Conservation (phyloP, 2,888 invertebrate genomes). For the Drosophila nr. perissopoda region DNA sequence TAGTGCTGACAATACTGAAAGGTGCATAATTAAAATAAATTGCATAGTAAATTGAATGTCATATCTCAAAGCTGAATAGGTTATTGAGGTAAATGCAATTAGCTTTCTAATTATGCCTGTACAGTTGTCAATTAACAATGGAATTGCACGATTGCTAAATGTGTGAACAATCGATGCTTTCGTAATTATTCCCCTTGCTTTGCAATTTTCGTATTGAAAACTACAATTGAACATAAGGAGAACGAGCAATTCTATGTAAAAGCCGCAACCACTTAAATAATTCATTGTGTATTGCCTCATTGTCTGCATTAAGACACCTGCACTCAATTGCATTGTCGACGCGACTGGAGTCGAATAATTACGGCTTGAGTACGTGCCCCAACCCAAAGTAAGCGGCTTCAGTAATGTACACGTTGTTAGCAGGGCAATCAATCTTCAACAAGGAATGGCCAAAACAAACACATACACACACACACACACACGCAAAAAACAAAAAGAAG, state of each 20-base stretch:
- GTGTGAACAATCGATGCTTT: constrained; percentile 14
- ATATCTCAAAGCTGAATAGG: background rate
- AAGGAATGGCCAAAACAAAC: constrained; percentile 44
- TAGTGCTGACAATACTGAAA: background rate
- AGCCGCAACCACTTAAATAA: constrained; percentile 33
- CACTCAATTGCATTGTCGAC: constrained; percentile 5
- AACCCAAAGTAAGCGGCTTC: constrained; percentile 15
- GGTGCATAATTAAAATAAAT: background rate
- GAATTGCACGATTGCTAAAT: background rate
- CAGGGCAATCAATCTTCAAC: constrained; percentile 62
- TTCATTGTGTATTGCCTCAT: constrained; percentile 29
- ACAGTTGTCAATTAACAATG: constrained; percentile 12
- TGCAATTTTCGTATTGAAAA: constrained; percentile 7
- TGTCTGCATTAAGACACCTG: constrained; percentile 35
- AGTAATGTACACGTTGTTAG: constrained; percentile 28
- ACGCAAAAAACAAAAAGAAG: background rate
- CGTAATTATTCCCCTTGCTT: constrained; percentile 8
- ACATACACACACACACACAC: background rate
- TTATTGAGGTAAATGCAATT: background rate
- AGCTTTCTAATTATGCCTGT: constrained; percentile 18
- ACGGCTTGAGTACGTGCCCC: constrained; percentile 29
- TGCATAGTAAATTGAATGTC: background rate
- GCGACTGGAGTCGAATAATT: constrained; percentile 26
- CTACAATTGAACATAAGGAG: constrained; percentile 4
- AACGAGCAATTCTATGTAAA: constrained; percentile 8